Conservation (phyloP, 2,797 vertebrate species). For the Anguilla pacifica region DNA sequence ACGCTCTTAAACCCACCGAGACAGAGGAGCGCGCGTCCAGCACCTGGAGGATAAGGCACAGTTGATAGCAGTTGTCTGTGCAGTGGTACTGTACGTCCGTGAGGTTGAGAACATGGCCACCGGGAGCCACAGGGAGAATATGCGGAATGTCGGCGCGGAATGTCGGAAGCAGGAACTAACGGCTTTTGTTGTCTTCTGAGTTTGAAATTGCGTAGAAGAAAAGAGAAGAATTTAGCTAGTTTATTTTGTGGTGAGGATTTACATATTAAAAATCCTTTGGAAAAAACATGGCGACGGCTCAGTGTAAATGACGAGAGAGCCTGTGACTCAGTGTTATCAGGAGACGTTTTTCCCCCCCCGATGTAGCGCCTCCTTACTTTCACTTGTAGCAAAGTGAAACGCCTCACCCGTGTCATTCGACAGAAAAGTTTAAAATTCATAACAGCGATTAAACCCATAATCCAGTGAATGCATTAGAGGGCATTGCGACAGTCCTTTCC, state of each 20-base stretch:
- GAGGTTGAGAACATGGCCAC: not conserved
- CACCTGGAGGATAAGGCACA: not conserved
- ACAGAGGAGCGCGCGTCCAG: not conserved
- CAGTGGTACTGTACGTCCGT: not conserved
- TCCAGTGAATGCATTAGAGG: not conserved
- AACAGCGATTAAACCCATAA: not conserved
- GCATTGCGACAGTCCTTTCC: not conserved
- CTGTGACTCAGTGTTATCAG: not conserved
- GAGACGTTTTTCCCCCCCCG: not conserved
- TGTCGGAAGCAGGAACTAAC: constrained; percentile 7
- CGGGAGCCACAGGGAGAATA: not conserved
- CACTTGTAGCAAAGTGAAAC: not conserved
- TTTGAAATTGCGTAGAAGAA: not conserved
- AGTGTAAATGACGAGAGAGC: not conserved
- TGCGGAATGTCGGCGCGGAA: not conserved
- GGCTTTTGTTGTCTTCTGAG: not conserved
- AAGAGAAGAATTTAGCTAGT: not conserved
- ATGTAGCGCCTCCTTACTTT: not conserved
- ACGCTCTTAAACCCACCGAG: not conserved
- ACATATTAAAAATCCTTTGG: not conserved
- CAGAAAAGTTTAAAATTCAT: not conserved
- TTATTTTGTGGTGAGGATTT: not conserved
- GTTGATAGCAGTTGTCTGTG: not conserved
- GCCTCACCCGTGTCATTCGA: not conserved
- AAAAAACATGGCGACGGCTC: not conserved